phyloP scores from a whole-genome alignment of 2,888 invertebrate genomes.

The Sepiola atlantica region DNA sequence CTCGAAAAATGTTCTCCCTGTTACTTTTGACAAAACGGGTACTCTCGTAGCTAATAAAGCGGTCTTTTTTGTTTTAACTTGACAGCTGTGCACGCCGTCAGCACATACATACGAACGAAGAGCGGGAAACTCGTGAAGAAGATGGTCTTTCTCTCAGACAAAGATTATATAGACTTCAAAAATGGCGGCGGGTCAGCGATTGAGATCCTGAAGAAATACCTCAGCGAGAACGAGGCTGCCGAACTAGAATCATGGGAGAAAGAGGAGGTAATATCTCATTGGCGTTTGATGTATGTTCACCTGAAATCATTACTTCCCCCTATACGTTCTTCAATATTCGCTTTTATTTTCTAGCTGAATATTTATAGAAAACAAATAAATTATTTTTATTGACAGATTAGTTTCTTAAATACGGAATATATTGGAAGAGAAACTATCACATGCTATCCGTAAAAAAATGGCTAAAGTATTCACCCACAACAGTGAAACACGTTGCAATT shows the following conservation, averaged over 20 bases:
- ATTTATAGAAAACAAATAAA: too few relatives aligned
- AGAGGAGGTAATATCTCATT: slow-evolving; percentile 61
- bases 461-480: too few relatives aligned
- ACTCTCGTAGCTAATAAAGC: neutral
- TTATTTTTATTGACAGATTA: too few relatives aligned
- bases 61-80: neutral
- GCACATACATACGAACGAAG: slow-evolving; percentile 73
- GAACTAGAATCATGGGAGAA: slow-evolving; percentile 72
- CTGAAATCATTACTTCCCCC: neutral
- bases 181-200: slow-evolving; percentile 64
- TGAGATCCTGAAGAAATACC: slow-evolving; percentile 66
- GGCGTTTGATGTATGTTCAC: neutral
- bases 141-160: slow-evolving; percentile 71
- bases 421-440: too few relatives aligned
- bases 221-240: slow-evolving; percentile 69
- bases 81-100: slow-evolving; percentile 63
- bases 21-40: too few relatives aligned
- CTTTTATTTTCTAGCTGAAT: neutral
- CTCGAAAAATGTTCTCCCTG: too few relatives aligned
- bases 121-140: slow-evolving; percentile 71
- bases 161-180: slow-evolving; percentile 72
- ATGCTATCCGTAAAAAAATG: too few relatives aligned
- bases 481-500: too few relatives aligned
- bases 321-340: neutral
- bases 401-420: too few relatives aligned